Evolutionary conservation across 92 coral and sea anemone species (phyloP), one percentile per base, ranked within the genome.

Genomic region (Diadumene lineata): DNA sequence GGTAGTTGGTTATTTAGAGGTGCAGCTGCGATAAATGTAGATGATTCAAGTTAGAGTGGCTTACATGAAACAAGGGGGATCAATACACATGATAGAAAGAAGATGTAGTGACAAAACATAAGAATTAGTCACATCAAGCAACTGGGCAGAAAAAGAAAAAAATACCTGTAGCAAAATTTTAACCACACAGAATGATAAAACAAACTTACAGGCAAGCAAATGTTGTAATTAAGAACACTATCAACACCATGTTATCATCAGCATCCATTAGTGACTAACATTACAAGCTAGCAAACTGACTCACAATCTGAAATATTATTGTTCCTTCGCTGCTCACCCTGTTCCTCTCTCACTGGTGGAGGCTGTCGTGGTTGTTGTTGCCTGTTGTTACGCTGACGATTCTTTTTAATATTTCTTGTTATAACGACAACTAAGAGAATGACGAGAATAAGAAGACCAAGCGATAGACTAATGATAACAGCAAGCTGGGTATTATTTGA

Each of bases 401-500:
- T 73, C 74, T 81, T 81, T 83, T 86, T 81, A n/a, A 86, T 65
- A 53, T 87, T 92, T 88, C 96, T 85, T 77, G 82, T 69, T 27
- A 94, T 81, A 62, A 94, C 86, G 13, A 89, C 64, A 31, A 89
- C 64, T 60, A 94, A 75, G 32, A 94, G 80, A 8, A 85, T 66
- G 17, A 92, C 72, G 53, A 94, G 87, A 56, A 94, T 66, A 43
- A 94, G 76, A 1, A 94, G 80, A 18, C 98, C 98, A 69, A 89
- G 82, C 27, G 96, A 88, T 10, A 94, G 69, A 51, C 97, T 84
- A 72, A 94, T 78, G 64, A 94, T 84, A 1, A 94, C 85, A 0
- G 98, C 96, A 16, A 94, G 56, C 80, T 94, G 96, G 1, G 97
- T 85, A 24, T 84, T 84, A 32, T 75, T 80, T 21, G 92, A 68